phyloP scores from a whole-genome alignment of 2,113 vertebrate species.

The Mesocricetus auratus region DNA sequence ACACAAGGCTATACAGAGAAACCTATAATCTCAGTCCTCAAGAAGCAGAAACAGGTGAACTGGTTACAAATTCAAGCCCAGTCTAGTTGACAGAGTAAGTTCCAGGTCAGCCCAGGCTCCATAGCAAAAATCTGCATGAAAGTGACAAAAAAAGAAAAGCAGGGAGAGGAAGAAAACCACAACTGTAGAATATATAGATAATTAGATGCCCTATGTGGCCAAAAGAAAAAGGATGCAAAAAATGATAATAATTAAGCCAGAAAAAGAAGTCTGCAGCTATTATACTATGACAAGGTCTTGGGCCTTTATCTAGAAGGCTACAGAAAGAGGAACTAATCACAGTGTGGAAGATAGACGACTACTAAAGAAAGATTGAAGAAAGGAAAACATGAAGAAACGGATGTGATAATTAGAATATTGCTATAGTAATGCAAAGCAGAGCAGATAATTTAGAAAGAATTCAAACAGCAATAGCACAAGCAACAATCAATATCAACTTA shows the following conservation, averaged over 20 bases:
- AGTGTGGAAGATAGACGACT: conserved; percentile 25
- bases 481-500: conserved; percentile 9
- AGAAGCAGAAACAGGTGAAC: neutral
- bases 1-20: neutral
- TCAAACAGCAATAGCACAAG: neutral
- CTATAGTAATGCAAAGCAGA: conserved; percentile 37
- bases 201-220: neutral
- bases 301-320: conserved; percentile 7
- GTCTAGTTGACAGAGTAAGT: neutral
- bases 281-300: conserved; percentile 1
- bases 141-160: neutral
- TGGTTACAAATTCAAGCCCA: neutral
- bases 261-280: conserved; percentile 34
- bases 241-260: conserved; percentile 27
- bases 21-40: neutral
- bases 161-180: neutral
- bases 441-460: neutral
- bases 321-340: conserved; percentile 7
- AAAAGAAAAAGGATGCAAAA: neutral
- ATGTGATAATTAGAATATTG: conserved; percentile 21
- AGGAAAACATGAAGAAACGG: neutral
- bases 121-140: neutral
- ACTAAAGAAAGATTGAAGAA: neutral
- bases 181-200: neutral
- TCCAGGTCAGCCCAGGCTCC: neutral